phyloP scores from a whole-genome alignment of 2,113 vertebrate species.

The Puma concolor region DNA sequence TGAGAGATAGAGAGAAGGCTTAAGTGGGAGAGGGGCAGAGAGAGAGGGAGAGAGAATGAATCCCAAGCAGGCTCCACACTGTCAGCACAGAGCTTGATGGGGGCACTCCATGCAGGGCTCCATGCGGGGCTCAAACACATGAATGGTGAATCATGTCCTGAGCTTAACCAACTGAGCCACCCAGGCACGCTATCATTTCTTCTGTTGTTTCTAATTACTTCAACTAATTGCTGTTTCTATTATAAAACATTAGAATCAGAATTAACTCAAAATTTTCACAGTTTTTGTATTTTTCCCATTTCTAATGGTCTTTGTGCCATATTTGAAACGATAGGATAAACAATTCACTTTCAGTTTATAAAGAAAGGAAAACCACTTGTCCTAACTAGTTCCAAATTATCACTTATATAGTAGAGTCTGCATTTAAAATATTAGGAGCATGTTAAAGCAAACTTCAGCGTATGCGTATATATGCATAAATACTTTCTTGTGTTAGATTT shows the following conservation, averaged over 20 bases:
- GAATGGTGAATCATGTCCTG: no score
- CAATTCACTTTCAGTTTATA: constrained; percentile 39
- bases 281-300: constrained; percentile 12
- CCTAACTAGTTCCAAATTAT: not conserved
- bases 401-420: not conserved
- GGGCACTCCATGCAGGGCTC: no score
- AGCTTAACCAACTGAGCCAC: no score
- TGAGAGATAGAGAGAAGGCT: no score
- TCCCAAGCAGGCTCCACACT: no score
- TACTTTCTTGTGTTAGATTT: constrained; percentile 14
- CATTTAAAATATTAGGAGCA: not conserved
- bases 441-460: constrained; percentile 17
- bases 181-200: not conserved
- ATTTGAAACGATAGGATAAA: not conserved
- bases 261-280: constrained; percentile 1
- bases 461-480: not conserved
- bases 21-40: no score
- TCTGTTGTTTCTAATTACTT: constrained; percentile 29
- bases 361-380: constrained; percentile 32
- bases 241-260: constrained; percentile 20
- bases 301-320: not conserved
- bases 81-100: no score
- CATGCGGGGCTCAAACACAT: no score
- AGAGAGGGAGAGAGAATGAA: no score
- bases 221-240: not conserved